phyloP scores from a whole-genome alignment of 2,888 invertebrate species.

The Leptinotarsa juncta region DNA sequence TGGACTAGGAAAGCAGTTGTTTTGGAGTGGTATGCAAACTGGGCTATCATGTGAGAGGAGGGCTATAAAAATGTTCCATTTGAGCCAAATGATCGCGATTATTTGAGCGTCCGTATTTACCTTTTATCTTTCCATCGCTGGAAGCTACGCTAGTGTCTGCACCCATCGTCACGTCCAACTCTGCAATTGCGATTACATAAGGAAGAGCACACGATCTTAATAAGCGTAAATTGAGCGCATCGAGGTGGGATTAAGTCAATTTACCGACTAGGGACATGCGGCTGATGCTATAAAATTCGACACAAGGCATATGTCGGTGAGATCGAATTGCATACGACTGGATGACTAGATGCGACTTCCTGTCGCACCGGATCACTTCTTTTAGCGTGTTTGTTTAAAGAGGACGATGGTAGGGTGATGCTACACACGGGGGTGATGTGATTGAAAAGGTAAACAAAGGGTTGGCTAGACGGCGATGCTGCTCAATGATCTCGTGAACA shows the following conservation, averaged over 20 bases:
- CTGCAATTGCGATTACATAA: slow-evolving; percentile 2
- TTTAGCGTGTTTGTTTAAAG: slow-evolving; percentile 15
- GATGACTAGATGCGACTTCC: slow-evolving; percentile 21
- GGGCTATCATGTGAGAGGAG: too few species aligned
- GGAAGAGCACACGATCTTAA: background rate
- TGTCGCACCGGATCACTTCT: slow-evolving; percentile 17
- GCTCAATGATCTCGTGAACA: background rate
- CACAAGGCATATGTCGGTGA: slow-evolving; percentile 13
- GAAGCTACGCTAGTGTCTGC: background rate
- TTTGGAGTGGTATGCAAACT: too few species aligned
- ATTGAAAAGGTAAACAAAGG: slow-evolving; percentile 10
- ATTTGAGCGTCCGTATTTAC: too few species aligned
- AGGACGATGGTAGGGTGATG: background rate
- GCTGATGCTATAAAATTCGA: slow-evolving; percentile 12
- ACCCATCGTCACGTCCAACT: background rate
- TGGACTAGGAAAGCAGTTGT: too few species aligned
- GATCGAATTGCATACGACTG: slow-evolving; percentile 5
- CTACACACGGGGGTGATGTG: background rate
- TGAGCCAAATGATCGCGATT: too few species aligned
- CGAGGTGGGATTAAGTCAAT: slow-evolving; percentile 2
- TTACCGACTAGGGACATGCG: slow-evolving; percentile 3
- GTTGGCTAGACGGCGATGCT: background rate
- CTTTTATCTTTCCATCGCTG: background rate
- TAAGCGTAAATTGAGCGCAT: slow-evolving; percentile 1
- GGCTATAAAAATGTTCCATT: too few species aligned